phyloP scores from a whole-genome alignment of 1,140 invertebrate genomes.

The Drosophila ohnishii region DNA sequence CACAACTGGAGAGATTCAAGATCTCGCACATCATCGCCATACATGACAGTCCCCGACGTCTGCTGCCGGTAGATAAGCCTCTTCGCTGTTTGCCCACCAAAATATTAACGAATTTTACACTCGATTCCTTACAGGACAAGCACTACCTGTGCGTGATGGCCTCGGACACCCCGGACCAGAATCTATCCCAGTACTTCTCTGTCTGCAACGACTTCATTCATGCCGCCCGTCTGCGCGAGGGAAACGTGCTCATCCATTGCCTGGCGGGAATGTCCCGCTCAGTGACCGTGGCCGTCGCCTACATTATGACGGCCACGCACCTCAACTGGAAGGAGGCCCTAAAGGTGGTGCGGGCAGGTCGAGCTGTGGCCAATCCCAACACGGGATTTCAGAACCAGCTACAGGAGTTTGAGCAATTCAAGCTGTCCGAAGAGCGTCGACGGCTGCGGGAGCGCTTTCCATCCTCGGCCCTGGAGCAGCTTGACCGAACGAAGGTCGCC shows the following conservation, averaged over 20 bases:
- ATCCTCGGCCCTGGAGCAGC: constrained; percentile 88
- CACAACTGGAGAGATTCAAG: constrained; percentile 93
- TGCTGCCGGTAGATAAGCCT: constrained; percentile 88
- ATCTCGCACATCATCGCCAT: constrained; percentile 98
- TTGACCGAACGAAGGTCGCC: constrained; percentile 90
- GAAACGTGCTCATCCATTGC: constrained; percentile 97
- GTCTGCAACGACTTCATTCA: constrained; percentile 98
- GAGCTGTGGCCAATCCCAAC: constrained; percentile 97
- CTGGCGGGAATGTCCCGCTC: constrained; percentile 98
- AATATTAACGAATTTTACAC: neutral
- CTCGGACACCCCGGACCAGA: constrained; percentile 95
- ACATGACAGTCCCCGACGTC: constrained; percentile 94
- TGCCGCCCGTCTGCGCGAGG: constrained; percentile 92
- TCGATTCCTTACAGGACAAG: constrained; percentile 89
- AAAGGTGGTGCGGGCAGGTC: constrained; percentile 94
- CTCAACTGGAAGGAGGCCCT: constrained; percentile 96
- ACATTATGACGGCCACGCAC: constrained; percentile 95
- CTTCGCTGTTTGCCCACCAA: neutral
- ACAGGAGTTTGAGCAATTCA: constrained; percentile 94
- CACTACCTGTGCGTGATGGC: constrained; percentile 97
- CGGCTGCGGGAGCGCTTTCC: constrained; percentile 93
- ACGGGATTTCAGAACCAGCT: constrained; percentile 97
- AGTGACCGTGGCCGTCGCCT: constrained; percentile 93
- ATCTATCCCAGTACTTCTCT: constrained; percentile 95
- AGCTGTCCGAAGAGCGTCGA: constrained; percentile 91